Evolutionary conservation across 2,888 invertebrate species (phyloP), one percentile per base, ranked within the genome.

Genomic region (Harpalus rubripes): DNA sequence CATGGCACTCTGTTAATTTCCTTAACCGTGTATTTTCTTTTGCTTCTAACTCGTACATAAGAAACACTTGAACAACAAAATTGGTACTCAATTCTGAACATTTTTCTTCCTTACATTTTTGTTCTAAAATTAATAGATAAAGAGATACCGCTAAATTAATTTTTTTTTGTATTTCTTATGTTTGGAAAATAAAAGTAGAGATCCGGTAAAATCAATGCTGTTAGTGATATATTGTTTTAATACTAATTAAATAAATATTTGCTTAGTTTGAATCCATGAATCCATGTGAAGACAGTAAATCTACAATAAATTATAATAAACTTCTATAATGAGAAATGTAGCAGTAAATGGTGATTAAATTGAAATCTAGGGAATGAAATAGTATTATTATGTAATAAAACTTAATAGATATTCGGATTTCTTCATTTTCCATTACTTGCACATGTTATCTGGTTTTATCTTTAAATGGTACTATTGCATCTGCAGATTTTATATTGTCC

Each of bases 381-480:
- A 12, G 12, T 44, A 44, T 18, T 74, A 44, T 41, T 74, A 41
- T 44, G 44, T 44, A 74, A 74, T 74, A 44, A 74, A 74, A 44
- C 18, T 74, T 74, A 74, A 74, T 74, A 74, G 44, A 16, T 44
- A 16, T 74, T 44, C 15, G 41, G 15, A 32, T 68, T 65, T 7
- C 32, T 63, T 26, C 63, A 63, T 12, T 44, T 74, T 74, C 72
- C 44, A 74, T 74, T 74, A 74, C 18, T 74, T 16, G 44, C 72
- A 74, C 72, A 74, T 74, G 72, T 18, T 18, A 44, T 74, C 72
- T 44, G 44, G 16, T 74, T 74, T 74, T 44, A 74, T 74, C 72
- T 74, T 18, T 18, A 44, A 44, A 74, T 44, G 44, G 72, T 32
- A 68, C 16, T 63, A 63, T 63, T 18, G 63, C 12, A 61, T 68